Evolutionary conservation across 2,113 vertebrate species (phyloP).

Genomic region (Hystrix brachyura): DNA sequence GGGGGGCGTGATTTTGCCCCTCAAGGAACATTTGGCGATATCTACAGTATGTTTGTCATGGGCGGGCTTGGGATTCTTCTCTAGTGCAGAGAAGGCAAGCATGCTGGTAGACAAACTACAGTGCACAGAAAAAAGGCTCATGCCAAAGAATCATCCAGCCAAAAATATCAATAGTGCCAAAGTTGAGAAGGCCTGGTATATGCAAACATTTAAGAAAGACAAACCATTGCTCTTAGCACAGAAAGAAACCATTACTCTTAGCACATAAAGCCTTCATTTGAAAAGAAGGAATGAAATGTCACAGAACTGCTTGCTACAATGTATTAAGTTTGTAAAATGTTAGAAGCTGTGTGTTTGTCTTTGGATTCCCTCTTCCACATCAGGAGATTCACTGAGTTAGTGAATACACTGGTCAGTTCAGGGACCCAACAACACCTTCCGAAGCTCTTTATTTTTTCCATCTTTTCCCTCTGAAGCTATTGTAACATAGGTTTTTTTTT

Average conservation of each 20-base stretch:
- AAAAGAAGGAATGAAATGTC: constrained; percentile 6
- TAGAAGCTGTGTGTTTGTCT: background rate
- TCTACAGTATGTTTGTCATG: background rate
- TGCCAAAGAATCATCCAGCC: background rate
- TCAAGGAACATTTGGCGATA: background rate
- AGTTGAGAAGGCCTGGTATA: background rate
- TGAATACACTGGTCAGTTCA: background rate
- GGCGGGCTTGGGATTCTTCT: background rate
- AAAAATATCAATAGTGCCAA: background rate
- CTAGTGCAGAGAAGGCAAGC: background rate
- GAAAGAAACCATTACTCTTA: background rate
- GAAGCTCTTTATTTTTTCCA: background rate
- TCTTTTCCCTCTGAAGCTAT: background rate
- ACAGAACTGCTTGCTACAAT: background rate
- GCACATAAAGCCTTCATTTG: background rate
- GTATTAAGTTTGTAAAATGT: background rate
- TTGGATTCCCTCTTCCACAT: background rate
- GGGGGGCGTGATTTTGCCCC: background rate
- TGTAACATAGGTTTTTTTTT: background rate
- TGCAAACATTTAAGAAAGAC: background rate
- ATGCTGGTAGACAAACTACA: background rate
- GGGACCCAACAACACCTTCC: background rate
- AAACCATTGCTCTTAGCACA: background rate
- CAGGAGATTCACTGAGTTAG: accelerated
- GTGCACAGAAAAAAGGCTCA: background rate